Conservation (phyloP, 2,113 vertebrate genomes). For the Ctenodactylus gundi region DNA sequence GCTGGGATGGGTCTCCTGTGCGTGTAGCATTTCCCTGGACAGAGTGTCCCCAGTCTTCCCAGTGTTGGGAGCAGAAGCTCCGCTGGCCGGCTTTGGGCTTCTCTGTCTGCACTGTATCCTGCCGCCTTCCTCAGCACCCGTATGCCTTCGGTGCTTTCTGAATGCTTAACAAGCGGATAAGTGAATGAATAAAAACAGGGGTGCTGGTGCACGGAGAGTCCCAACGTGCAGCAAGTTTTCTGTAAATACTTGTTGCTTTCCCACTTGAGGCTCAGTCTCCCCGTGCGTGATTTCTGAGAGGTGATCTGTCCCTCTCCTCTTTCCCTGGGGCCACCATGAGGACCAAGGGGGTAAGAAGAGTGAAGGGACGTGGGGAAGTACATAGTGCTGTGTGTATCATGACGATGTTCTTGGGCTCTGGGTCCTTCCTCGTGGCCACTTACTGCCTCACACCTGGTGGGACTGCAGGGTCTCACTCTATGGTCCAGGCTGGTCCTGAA, state of each 20-base stretch:
- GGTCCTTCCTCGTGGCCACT: background rate
- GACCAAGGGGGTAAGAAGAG: accelerated
- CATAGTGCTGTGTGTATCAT: accelerated
- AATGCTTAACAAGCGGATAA: background rate
- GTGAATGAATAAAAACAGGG: background rate
- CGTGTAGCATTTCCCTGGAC: background rate
- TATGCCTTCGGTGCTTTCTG: background rate
- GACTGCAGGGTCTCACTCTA: background rate
- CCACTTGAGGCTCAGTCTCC: accelerated
- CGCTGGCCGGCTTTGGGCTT: background rate
- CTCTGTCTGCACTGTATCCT: background rate
- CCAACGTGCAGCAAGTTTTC: background rate
- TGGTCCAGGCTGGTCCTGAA: too few relatives aligned
- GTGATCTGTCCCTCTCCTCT: too few relatives aligned
- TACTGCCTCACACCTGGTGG: background rate
- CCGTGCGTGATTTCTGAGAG: background rate
- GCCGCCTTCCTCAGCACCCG: background rate
- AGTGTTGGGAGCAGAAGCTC: too few relatives aligned
- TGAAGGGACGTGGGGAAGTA: accelerated
- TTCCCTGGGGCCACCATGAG: background rate
- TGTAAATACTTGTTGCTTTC: accelerated
- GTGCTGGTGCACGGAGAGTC: background rate
- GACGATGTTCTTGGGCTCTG: accelerated
- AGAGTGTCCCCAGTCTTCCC: too few relatives aligned
- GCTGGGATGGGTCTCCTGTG: background rate